Base-by-base conservation (phyloP, 2,113 vertebrate species). In the Lycaon pictus region DNA sequence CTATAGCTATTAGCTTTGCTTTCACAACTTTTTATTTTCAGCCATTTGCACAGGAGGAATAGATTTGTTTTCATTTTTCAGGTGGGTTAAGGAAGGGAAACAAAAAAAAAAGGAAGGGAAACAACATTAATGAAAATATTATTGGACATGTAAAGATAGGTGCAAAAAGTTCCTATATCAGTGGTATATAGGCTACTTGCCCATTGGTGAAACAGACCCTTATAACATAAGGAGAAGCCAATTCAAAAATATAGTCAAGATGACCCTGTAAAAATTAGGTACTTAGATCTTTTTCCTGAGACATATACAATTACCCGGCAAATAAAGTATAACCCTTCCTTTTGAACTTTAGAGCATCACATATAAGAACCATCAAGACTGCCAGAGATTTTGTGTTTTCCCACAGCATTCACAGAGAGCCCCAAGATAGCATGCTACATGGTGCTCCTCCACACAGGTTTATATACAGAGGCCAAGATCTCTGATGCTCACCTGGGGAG, bases 11-110 rank as follows among this genome's bases (percentile, higher is more conserved):
- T 95, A 95, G 71, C 93, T 98, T 93, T 90, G 43, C 77, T 92
- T 98, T 89, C 96, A 90, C 85, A 98, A 91, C 83, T 86, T 97
- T 97, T 48, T 55, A 43, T 7, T 74, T 93, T 23, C 71, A 96
- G 97, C 2, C 0, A 95, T 97, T 87, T 96, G 85, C 76, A 96
- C 63, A 88, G 92, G 0, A 0, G 10, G 91, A 94, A 97, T 93
- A 53, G 32, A 96, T 94, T 95, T 97, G 65, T 95, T 98, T 98
- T 98, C 93, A 96, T 94, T 98, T 97, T 96, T 81, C 93, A 98
- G 96, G 96, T 98, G 96, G 91, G 76, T 93, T 55, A 84, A 12
- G 9, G 60, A 93, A 96, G 96, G 96, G 63, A 94, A 96, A 82
- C 85, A 93, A 95, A 37, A 37, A 37, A 37, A 37, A 37, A 84